Conservation (phyloP, 2,113 vertebrate species). For the Casuarius casuarius region DNA sequence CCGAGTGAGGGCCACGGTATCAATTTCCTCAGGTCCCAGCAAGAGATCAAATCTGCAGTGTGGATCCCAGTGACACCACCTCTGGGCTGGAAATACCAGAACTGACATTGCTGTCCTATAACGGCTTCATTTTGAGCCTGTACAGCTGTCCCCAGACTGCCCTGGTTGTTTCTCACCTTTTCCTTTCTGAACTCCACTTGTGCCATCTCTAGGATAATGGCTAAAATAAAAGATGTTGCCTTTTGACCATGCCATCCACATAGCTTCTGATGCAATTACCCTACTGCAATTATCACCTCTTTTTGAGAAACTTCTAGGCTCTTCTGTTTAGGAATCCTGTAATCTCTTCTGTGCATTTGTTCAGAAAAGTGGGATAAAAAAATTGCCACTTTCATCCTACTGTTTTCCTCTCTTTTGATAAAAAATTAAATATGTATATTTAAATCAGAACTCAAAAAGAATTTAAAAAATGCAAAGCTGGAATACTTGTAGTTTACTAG, state of each 20-base stretch:
- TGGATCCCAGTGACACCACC: too few relatives aligned
- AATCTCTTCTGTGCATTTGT: neutral
- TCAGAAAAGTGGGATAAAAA: neutral
- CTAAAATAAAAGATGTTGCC: neutral
- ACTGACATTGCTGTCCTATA: neutral
- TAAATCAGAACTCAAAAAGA: neutral
- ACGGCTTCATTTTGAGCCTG: neutral
- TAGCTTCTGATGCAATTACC: neutral
- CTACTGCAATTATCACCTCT: neutral
- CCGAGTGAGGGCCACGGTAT: neutral
- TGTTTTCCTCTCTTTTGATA: neutral
- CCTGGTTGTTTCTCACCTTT: neutral
- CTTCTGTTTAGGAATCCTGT: neutral
- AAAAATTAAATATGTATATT: neutral
- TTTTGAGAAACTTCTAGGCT: neutral
- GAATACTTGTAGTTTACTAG: neutral
- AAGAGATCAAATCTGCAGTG: too few relatives aligned
- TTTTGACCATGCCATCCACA: neutral
- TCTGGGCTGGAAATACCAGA: neutral
- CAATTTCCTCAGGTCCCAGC: neutral
- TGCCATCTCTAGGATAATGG: neutral
- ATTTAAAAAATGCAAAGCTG: neutral
- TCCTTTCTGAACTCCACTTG: too few relatives aligned
- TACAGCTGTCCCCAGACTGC: accelerated
- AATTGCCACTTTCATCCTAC: neutral